A percentile compares a stretch with the other conserved stretches of the same genome.
Evolutionary conservation across 2,113 vertebrate genomes (phyloP).

Genomic region (Thunnus maccoyii): DNA sequence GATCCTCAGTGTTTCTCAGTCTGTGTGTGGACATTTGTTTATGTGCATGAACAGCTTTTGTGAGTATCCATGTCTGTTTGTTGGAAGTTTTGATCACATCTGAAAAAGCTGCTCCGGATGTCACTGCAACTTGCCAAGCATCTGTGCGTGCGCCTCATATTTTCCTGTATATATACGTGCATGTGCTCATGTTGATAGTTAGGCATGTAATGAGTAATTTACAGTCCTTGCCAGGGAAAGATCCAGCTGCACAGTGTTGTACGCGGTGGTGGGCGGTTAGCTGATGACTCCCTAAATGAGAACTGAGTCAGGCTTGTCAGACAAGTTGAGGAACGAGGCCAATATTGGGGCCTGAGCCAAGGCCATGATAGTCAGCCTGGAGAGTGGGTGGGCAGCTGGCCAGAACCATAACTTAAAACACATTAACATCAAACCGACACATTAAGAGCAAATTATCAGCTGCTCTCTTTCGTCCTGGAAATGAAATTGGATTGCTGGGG

Average conservation of each 20-base stretch:
- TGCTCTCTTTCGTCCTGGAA: slow-evolving; percentile 62
- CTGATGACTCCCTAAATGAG: slow-evolving; percentile 65
- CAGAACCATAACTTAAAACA: slow-evolving; percentile 78
- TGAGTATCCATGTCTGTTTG: neutral
- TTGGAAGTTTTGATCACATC: slow-evolving; percentile 39
- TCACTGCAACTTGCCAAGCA: slow-evolving; percentile 32
- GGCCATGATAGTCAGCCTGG: slow-evolving; percentile 59
- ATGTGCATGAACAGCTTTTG: slow-evolving; percentile 11
- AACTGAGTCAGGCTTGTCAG: slow-evolving; percentile 70
- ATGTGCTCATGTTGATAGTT: slow-evolving; percentile 41
- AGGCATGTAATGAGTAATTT: slow-evolving; percentile 61
- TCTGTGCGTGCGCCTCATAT: slow-evolving; percentile 21
- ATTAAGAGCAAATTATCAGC: slow-evolving; percentile 81
- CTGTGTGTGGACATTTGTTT: neutral
- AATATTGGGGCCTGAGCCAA: slow-evolving; percentile 62
- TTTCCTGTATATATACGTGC: slow-evolving; percentile 18
- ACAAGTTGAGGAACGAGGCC: slow-evolving; percentile 70
- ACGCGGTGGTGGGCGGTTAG: slow-evolving; percentile 51
- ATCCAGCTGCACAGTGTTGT: slow-evolving; percentile 54
- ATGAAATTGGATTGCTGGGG: slow-evolving; percentile 67
- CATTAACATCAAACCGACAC: slow-evolving; percentile 76
- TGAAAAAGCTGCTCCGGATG: slow-evolving; percentile 35
- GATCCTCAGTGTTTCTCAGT: slow-evolving; percentile 13
- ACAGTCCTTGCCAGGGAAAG: slow-evolving; percentile 47
- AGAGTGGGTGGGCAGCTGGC: slow-evolving; percentile 70